Conservation (phyloP, 2,797 vertebrate genomes). For the Coendou prehensilis region DNA sequence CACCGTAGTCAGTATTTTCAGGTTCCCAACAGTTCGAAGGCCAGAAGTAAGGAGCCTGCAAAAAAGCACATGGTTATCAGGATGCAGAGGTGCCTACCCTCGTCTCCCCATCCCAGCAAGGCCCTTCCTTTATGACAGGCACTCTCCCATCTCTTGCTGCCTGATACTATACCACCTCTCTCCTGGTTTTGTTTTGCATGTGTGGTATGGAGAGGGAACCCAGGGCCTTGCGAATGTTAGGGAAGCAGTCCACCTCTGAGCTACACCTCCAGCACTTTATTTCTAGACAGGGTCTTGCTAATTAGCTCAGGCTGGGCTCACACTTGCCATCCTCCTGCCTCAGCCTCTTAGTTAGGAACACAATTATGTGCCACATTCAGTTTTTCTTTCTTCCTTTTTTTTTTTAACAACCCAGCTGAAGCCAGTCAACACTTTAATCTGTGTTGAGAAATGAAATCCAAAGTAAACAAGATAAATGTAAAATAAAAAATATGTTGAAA, state of each 20-base stretch:
- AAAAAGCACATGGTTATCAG: conserved; percentile 79
- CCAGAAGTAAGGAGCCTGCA: conserved; percentile 97
- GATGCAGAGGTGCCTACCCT: neutral
- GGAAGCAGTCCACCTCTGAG: neutral
- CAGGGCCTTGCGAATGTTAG: neutral
- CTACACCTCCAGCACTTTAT: neutral
- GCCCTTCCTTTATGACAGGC: neutral
- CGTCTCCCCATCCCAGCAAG: neutral
- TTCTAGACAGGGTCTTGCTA: neutral
- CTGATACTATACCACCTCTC: neutral
- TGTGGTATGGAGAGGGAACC: no score
- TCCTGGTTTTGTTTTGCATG: neutral
- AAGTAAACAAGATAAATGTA: conserved; percentile 34
- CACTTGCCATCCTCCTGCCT: neutral
- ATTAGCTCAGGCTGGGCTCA: neutral
- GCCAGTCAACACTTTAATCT: neutral
- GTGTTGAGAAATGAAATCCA: neutral
- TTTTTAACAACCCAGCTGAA: neutral
- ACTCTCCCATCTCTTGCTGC: neutral
- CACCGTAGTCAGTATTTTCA: conserved; percentile 98
- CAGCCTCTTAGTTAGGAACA: neutral
- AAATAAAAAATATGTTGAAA: neutral
- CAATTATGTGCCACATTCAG: neutral
- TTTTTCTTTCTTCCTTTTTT: neutral
- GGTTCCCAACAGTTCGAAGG: conserved; percentile 99